phyloP scores from a whole-genome alignment of 2,888 invertebrate species.

The Ctena decussata region DNA sequence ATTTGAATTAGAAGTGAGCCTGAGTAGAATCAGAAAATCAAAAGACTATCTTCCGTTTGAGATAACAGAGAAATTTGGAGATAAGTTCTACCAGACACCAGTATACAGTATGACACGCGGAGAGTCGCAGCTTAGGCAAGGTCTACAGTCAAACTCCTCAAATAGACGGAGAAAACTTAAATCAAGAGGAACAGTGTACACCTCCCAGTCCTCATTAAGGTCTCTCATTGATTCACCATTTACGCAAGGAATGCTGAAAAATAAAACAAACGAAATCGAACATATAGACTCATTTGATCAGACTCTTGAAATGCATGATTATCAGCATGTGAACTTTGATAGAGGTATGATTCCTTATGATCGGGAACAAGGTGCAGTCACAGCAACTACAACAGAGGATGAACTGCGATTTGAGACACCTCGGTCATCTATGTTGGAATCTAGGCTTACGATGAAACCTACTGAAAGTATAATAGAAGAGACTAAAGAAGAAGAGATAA shows the following conservation, averaged over 20 bases:
- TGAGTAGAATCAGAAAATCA: constrained; percentile 73
- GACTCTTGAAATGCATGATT: constrained; percentile 26
- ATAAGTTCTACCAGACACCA: constrained; percentile 67
- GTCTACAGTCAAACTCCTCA: constrained; percentile 63
- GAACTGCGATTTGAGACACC: constrained; percentile 53
- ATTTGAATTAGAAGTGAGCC: constrained; percentile 72
- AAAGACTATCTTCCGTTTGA: constrained; percentile 73
- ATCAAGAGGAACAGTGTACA: constrained; percentile 21
- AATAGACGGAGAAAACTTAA: constrained; percentile 27
- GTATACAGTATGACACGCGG: constrained; percentile 68
- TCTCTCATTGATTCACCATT: not conserved
- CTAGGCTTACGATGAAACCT: constrained; percentile 22
- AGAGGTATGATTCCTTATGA: constrained; percentile 13
- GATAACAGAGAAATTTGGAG: constrained; percentile 65
- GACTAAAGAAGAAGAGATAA: not conserved
- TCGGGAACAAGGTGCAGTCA: not conserved
- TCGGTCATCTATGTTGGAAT: constrained; percentile 43
- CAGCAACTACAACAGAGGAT: constrained; percentile 35
- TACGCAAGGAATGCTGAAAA: not conserved
- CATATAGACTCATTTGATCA: constrained; percentile 52
- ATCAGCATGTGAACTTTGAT: constrained; percentile 4
- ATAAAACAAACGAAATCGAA: constrained; percentile 19
- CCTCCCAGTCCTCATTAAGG: not conserved
- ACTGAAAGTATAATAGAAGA: not conserved
- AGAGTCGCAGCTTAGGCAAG: constrained; percentile 65